Evolutionary conservation across 2,113 vertebrate species (phyloP).

Genomic region (Drymodes brunneopygia): DNA sequence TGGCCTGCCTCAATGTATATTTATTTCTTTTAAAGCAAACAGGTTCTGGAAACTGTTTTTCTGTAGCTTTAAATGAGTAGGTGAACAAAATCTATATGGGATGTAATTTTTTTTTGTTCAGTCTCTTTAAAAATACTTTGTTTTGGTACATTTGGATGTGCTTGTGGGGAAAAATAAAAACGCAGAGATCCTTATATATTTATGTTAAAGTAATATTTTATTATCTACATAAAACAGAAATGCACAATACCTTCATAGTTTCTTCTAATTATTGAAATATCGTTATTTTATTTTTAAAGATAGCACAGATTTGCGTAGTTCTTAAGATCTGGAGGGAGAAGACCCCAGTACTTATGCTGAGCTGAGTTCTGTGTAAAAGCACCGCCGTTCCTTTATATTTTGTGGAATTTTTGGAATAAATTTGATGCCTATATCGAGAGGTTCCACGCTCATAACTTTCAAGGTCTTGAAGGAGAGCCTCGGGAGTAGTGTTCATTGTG

Average conservation of each 20-base stretch:
- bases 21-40: conserved; percentile 86
- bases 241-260: conserved; percentile 94
- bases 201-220: conserved; percentile 94
- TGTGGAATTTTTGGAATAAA: conserved; percentile 74
- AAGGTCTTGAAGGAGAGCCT: neutral
- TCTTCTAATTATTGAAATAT: conserved; percentile 94
- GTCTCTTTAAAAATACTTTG: conserved; percentile 85
- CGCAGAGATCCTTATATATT: conserved; percentile 91
- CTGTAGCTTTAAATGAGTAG: conserved; percentile 92
- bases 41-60: conserved; percentile 84
- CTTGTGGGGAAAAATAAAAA: conserved; percentile 90
- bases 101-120: conserved; percentile 82
- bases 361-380: conserved; percentile 65
- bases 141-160: conserved; percentile 91
- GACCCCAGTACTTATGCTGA: conserved; percentile 49
- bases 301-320: conserved; percentile 64
- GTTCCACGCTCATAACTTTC: conserved; percentile 61
- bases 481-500: conserved; percentile 18
- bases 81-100: conserved; percentile 87
- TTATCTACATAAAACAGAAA: conserved; percentile 94
- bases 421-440: conserved; percentile 65
- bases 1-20: conserved; percentile 86
- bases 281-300: conserved; percentile 77
- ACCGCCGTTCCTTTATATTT: conserved; percentile 69
- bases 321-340: conserved; percentile 43